Percentiles rank a stretch among this genome's conserved stretches.
These are phyloP conservation scores for Malthinus seriepunctatus DNA, from an alignment of 2,888 invertebrate species.

Conservation along the genomic window DNA sequence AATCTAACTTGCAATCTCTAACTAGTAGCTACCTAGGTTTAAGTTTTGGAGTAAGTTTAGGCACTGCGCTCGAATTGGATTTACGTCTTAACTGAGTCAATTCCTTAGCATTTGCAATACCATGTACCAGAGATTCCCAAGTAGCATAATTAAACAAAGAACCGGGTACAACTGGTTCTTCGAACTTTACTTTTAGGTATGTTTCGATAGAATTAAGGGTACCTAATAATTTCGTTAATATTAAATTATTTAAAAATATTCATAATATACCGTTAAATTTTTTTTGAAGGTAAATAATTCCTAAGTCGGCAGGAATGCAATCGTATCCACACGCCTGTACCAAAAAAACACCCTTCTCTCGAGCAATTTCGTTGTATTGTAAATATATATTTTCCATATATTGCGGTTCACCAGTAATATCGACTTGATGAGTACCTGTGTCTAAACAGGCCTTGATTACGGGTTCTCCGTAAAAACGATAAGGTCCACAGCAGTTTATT, in stretches of 20 bases:
- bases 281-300: conserved; percentile 74
- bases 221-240: conserved; percentile 1
- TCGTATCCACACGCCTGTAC: conserved; percentile 94
- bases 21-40: neutral
- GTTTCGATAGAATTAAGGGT: conserved; percentile 6
- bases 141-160: conserved; percentile 2
- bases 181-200: neutral
- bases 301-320: conserved; percentile 88
- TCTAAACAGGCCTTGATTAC: conserved; percentile 84
- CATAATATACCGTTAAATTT: conserved; percentile 68
- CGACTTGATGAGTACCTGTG: conserved; percentile 82
- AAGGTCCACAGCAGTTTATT: conserved; percentile 93
- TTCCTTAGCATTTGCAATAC: neutral
- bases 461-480: conserved; percentile 84
- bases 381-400: conserved; percentile 61
- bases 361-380: conserved; percentile 73
- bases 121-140: neutral
- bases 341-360: conserved; percentile 79
- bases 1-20: no score
- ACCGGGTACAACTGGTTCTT: neutral
- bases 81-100: neutral
- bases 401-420: conserved; percentile 90
- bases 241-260: neutral
- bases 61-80: neutral
- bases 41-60: neutral